phyloP scores from a whole-genome alignment of 2,888 invertebrate genomes.

The Drosophila macrospina region DNA sequence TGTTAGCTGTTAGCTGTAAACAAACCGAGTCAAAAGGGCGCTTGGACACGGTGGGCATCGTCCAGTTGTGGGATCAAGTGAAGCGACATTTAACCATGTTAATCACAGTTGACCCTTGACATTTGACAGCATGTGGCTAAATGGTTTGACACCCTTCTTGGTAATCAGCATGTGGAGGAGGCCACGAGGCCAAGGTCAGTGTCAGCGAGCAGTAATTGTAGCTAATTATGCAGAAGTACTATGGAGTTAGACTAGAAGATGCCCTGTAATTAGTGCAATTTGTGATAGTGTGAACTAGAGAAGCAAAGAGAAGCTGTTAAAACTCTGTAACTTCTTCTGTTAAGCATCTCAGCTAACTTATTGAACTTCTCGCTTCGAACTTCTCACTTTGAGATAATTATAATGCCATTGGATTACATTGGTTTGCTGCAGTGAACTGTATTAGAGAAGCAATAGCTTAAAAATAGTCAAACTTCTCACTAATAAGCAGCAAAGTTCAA shows the following conservation, averaged over 20 bases:
- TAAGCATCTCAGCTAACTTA: too few relatives aligned
- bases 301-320: too few relatives aligned
- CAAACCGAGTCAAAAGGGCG: background rate
- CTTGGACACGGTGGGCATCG: slow-evolving; percentile 26
- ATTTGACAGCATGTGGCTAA: slow-evolving; percentile 43
- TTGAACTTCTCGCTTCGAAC: too few relatives aligned
- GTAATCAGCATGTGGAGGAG: slow-evolving; percentile 7
- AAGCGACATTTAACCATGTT: slow-evolving; percentile 22
- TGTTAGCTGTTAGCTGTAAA: slow-evolving; percentile 8
- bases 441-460: too few relatives aligned
- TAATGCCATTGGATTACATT: too few relatives aligned
- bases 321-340: too few relatives aligned
- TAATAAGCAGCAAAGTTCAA: too few relatives aligned
- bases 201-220: slow-evolving; percentile 25
- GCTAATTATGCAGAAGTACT: slow-evolving; percentile 5
- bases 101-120: slow-evolving; percentile 47
- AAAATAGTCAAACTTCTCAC: too few relatives aligned
- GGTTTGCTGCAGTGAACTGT: too few relatives aligned
- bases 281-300: too few relatives aligned
- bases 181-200: slow-evolving; percentile 30
- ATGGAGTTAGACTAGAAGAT: background rate
- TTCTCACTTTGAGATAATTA: too few relatives aligned
- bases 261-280: slow-evolving; percentile 3
- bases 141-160: slow-evolving; percentile 20
- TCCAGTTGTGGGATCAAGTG: slow-evolving; percentile 25